Evolutionary conservation across 2,797 vertebrate genomes (phyloP), one percentile per base, ranked within the genome.

Genomic region (Rousettus madagascariensis): DNA sequence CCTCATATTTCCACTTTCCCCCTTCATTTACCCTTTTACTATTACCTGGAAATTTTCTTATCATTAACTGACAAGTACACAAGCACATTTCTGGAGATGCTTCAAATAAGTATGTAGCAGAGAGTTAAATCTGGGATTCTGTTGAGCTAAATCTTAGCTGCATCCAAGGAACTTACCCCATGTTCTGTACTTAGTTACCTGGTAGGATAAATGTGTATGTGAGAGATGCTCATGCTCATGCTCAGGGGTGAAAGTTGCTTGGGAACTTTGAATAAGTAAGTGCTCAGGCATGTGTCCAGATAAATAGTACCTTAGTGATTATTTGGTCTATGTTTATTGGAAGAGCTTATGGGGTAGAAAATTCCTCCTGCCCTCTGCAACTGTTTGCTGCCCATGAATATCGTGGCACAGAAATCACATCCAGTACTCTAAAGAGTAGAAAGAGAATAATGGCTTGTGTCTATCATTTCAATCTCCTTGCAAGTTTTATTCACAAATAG

Each of bases 391-490:
- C 65, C 66, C 85, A 6, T 46, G 38, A 79, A n/a, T 33, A 41
- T 69, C 78, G 75, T 13, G 57, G 55, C 53, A 43, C 77, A 92
- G n/a, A 94, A 92, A 94, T 59, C 33, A 26, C 84, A 33, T 78
- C 65, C 75, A 85, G 63, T 80, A 28, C 43, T 71, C 36, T 57
- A 71, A 88, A 96, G 51, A 20, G 90, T 38, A 65, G 90, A 84
- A 95, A 72, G 38, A 93, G 95, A 97, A 96, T 57, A 91, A 57
- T 91, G 78, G 36, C 69, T 86, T 92, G n/a, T 85, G 82, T 92
- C 94, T 85, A 8, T 55, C 75, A 77, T 85, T 79, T 86, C n/a
- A 85, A 55, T 79, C 93, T 97, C 69, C 86, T 93, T 97, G 20
- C 24, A 88, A 41, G 80, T 95, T 94, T 68, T 95, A 41, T 55